Conservation (phyloP, 2,888 invertebrate species). For the Cephus rjabovi region DNA sequence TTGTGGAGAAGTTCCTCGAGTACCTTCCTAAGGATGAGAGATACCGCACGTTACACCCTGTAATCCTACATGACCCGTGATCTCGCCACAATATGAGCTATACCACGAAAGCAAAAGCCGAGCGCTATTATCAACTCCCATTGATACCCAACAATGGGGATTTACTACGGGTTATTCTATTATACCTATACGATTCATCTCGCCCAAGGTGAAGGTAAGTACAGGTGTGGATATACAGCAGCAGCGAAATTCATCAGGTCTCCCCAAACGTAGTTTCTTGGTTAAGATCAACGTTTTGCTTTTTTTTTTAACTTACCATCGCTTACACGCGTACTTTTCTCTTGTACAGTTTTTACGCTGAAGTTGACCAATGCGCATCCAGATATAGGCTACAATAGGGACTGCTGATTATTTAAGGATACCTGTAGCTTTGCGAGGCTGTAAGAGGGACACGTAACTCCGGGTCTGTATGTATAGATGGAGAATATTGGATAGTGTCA, state of each 20-base stretch:
- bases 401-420: too few species aligned
- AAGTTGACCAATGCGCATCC: too few species aligned
- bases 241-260: constrained; percentile 49
- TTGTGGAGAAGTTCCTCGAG: background rate
- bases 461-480: too few species aligned
- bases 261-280: too few species aligned
- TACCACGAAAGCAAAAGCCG: constrained; percentile 53
- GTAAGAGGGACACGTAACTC: too few species aligned
- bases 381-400: too few species aligned
- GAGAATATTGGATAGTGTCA: too few species aligned
- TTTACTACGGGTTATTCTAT: constrained; percentile 35
- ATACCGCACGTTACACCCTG: constrained; percentile 15
- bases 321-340: too few species aligned
- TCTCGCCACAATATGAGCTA: constrained; percentile 44
- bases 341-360: too few species aligned
- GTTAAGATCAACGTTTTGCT: too few species aligned
- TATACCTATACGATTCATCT: constrained; percentile 49
- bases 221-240: constrained; percentile 60
- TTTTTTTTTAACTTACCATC: too few species aligned
- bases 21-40: constrained; percentile 1
- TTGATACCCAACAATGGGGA: constrained; percentile 57
- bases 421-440: too few species aligned
- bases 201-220: constrained; percentile 58
- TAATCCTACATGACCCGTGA: constrained; percentile 29
- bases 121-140: constrained; percentile 60